These are phyloP conservation scores for Onchidella celtica DNA, from an alignment of 2,888 invertebrate species.

Conservation along the genomic window DNA sequence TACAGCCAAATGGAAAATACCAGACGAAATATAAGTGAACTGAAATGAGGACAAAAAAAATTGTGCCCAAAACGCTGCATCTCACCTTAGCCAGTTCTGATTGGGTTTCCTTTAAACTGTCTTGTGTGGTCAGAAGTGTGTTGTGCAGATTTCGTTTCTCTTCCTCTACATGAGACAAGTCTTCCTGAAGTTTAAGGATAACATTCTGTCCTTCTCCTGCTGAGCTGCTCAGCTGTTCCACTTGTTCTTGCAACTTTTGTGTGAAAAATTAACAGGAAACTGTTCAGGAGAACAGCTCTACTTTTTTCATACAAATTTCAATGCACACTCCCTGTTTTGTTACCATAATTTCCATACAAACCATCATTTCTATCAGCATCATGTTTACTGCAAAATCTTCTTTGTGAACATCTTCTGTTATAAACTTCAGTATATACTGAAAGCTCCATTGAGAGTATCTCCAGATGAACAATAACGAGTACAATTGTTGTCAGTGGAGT, in stretches of 20 bases:
- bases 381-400: no score
- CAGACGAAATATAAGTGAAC: no score
- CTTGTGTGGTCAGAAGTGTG: conserved; percentile 47
- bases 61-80: no score
- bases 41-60: no score
- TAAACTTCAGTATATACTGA: no score
- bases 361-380: background rate
- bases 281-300: background rate
- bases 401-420: no score
- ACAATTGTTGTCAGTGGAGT: no score
- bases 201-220: conserved; percentile 57
- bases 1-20: no score
- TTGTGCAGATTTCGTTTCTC: conserved; percentile 53
- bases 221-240: conserved; percentile 58
- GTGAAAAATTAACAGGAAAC: no score
- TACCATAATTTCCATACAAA: background rate
- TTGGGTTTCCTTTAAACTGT: conserved; percentile 42
- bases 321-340: background rate
- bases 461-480: no score
- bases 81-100: conserved; percentile 52
- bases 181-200: conserved; percentile 56
- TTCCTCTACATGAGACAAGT: conserved; percentile 45
- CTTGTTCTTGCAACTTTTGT: conserved; percentile 51
- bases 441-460: no score
- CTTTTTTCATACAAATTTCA: background rate